phyloP scores from a whole-genome alignment of 2,113 vertebrate genomes.

The Jacana jacana region DNA sequence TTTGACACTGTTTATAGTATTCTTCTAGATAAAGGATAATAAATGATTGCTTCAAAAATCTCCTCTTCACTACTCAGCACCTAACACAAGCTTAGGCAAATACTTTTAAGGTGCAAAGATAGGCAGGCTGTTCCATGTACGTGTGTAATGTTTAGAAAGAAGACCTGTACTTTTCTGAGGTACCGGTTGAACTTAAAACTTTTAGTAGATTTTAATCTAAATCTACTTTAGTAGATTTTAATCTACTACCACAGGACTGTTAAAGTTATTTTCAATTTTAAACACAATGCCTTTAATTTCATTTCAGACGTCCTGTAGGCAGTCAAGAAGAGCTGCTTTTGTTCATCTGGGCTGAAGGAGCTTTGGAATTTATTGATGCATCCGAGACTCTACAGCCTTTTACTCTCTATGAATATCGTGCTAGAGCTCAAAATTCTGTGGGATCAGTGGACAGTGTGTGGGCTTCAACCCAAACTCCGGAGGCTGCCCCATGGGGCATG shows the following conservation, averaged over 20 bases:
- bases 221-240: too few species aligned
- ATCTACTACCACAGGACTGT: neutral
- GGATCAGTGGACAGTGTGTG: conserved; percentile 83
- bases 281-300: neutral
- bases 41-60: neutral
- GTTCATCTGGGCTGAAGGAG: conserved; percentile 84
- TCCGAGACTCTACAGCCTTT: conserved; percentile 79
- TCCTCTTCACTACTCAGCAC: neutral
- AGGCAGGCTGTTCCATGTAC: neutral
- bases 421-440: conserved; percentile 79
- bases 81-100: neutral
- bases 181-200: neutral
- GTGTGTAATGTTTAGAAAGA: neutral
- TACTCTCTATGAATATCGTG: conserved; percentile 83
- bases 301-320: conserved; percentile 78
- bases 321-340: conserved; percentile 79
- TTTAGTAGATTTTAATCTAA: too few species aligned
- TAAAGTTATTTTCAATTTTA: neutral
- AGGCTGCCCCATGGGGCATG: conserved; percentile 81
- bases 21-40: neutral
- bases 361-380: conserved; percentile 82
- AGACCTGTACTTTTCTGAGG: neutral
- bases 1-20: neutral
- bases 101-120: neutral
- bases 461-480: conserved; percentile 77